Percentiles rank a stretch among this genome's conserved stretches.
Evolutionary conservation across 1,140 invertebrate species (phyloP).

Genomic region (Pogonomyrmex barbatus): DNA sequence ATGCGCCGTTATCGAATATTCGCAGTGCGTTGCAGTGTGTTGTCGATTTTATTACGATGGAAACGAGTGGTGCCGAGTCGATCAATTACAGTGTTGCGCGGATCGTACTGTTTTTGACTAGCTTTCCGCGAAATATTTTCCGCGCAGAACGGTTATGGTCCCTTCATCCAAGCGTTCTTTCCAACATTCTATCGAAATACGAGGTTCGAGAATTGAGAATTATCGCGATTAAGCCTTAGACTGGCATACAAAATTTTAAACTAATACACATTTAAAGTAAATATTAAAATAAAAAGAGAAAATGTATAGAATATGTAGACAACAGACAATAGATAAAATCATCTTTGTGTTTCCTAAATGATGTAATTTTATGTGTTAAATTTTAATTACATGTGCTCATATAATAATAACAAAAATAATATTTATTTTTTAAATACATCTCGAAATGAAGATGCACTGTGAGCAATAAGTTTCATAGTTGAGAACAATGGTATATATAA

Average conservation of each 20-base stretch:
- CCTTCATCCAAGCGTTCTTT: neutral
- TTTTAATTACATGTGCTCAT: neutral
- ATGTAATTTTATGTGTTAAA: neutral
- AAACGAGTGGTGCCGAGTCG: conserved; percentile 44
- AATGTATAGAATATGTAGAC: neutral
- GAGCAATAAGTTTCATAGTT: neutral
- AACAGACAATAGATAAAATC: neutral
- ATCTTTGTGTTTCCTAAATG: neutral
- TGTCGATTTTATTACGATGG: conserved; percentile 55
- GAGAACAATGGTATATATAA: neutral
- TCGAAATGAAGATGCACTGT: neutral
- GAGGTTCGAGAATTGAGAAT: neutral
- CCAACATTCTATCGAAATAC: neutral
- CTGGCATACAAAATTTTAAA: too few species aligned
- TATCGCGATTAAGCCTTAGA: neutral
- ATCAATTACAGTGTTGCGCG: conserved; percentile 49
- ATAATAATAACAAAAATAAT: neutral
- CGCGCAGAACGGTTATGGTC: neutral
- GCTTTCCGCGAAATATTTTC: conserved; percentile 42
- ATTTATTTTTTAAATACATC: neutral
- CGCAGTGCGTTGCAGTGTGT: conserved; percentile 44
- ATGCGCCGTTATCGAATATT: conserved; percentile 59
- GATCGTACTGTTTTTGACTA: conserved; percentile 20
- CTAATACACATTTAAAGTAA: neutral
- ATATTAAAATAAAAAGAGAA: neutral